A percentile compares a stretch with the other conserved stretches of the same genome.
phyloP scores from a whole-genome alignment of 2,797 vertebrate genomes.

The Alosa sapidissima region DNA sequence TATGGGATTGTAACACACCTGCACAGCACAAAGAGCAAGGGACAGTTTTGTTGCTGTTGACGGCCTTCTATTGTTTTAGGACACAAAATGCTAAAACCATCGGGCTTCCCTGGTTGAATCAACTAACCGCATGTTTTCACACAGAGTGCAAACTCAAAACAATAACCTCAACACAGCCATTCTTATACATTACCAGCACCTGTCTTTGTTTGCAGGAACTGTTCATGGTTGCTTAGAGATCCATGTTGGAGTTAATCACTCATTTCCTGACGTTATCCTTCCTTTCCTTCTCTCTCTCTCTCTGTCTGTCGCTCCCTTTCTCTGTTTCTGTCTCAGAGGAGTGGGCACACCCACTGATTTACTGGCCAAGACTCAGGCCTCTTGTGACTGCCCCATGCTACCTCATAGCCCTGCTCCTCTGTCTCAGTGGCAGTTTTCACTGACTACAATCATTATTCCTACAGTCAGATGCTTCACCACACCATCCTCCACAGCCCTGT shows the following conservation, averaged over 20 bases:
- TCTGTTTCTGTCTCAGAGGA: neutral
- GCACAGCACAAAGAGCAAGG: neutral
- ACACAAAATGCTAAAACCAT: neutral
- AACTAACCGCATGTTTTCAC: constrained; percentile 12
- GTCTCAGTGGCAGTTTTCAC: neutral
- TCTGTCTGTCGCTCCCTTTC: neutral
- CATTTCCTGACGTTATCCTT: neutral
- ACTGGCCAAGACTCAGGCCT: neutral
- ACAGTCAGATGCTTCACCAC: neutral
- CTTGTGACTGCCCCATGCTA: neutral
- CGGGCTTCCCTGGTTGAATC: neutral
- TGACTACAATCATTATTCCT: neutral
- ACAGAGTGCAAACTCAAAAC: neutral
- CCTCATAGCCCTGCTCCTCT: neutral
- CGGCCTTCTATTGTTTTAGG: neutral
- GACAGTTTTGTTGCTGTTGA: neutral
- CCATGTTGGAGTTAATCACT: neutral
- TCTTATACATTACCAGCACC: neutral
- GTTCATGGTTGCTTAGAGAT: constrained; percentile 20
- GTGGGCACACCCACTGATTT: constrained; percentile 11
- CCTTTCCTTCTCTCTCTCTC: neutral
- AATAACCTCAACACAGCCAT: neutral
- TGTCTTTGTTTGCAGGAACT: constrained; percentile 19
- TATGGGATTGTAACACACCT: constrained; percentile 15
- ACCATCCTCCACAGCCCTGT: neutral